Evolutionary conservation across 2,888 invertebrate genomes (phyloP).

Genomic region (Orthosia gracilis): DNA sequence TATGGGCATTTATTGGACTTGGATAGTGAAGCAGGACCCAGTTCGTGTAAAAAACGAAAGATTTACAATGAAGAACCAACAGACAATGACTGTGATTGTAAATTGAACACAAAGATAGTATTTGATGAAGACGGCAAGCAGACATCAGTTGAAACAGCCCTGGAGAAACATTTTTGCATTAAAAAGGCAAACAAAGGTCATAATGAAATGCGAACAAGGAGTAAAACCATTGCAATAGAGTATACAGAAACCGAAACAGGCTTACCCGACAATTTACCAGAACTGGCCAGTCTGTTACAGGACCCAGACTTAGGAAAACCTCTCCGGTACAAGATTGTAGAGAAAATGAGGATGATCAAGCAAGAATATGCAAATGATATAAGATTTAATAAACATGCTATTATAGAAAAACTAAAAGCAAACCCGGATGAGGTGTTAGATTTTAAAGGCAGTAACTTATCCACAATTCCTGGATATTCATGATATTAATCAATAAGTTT

Average conservation of each 20-base stretch:
- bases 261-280: slow-evolving; percentile 77
- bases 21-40: slow-evolving; percentile 46
- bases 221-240: slow-evolving; percentile 74
- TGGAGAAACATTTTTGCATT: slow-evolving; percentile 79
- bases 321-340: slow-evolving; percentile 77
- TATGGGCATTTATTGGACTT: slow-evolving; percentile 84
- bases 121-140: slow-evolving; percentile 85
- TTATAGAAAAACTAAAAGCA: slow-evolving; percentile 79
- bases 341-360: slow-evolving; percentile 77
- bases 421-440: slow-evolving; percentile 79
- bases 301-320: slow-evolving; percentile 70
- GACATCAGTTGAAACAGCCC: slow-evolving; percentile 64
- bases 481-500: slow-evolving; percentile 27
- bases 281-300: slow-evolving; percentile 75
- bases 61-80: slow-evolving; percentile 42
- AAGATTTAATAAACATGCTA: slow-evolving; percentile 75
- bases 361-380: slow-evolving; percentile 77
- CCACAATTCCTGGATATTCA: slow-evolving; percentile 79
- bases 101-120: slow-evolving; percentile 80
- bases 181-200: slow-evolving; percentile 64
- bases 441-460: slow-evolving; percentile 84
- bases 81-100: slow-evolving; percentile 76
- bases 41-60: slow-evolving; percentile 39
- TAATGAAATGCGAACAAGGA: slow-evolving; percentile 28
- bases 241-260: slow-evolving; percentile 69